Evolutionary conservation across 2,888 invertebrate species (phyloP).

Genomic region (Clanis bilineata): DNA sequence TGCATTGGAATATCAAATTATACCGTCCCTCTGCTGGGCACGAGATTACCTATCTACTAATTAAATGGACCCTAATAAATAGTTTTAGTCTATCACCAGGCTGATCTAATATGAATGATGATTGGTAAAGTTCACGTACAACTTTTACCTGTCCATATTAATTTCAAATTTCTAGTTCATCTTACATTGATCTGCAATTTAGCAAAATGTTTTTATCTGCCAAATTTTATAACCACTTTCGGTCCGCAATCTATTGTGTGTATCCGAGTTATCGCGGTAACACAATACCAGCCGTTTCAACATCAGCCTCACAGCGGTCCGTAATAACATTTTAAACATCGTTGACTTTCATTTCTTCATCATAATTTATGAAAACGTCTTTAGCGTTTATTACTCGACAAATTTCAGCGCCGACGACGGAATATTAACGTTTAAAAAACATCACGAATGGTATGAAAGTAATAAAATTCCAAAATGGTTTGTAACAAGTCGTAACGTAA

Average conservation of each 20-base stretch:
- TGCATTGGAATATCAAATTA: too few relatives aligned
- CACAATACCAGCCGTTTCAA: conserved; percentile 9
- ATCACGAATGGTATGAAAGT: conserved; percentile 36
- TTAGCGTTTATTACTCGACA: conserved; percentile 30
- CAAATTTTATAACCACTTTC: neutral
- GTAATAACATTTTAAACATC: conserved; percentile 13
- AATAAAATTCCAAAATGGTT: conserved; percentile 34
- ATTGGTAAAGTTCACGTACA: too few relatives aligned
- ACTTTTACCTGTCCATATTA: neutral
- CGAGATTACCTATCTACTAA: too few relatives aligned
- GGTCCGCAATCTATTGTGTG: conserved; percentile 2
- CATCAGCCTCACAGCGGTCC: neutral
- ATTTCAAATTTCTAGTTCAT: neutral
- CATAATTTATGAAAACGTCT: conserved; percentile 16
- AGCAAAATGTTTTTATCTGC: conserved; percentile 4
- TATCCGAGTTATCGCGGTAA: conserved; percentile 1
- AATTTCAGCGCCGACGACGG: conserved; percentile 39
- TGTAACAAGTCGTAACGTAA: conserved; percentile 6
- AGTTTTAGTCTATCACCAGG: too few relatives aligned
- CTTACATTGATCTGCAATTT: neutral
- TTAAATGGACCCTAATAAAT: too few relatives aligned
- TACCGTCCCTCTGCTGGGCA: too few relatives aligned
- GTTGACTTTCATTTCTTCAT: conserved; percentile 7
- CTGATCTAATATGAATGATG: too few relatives aligned
- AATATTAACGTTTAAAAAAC: conserved; percentile 27